These are phyloP conservation scores for Tympanuchus pallidicinctus DNA, from an alignment of 2,113 vertebrate genomes.

Conservation along the genomic window DNA sequence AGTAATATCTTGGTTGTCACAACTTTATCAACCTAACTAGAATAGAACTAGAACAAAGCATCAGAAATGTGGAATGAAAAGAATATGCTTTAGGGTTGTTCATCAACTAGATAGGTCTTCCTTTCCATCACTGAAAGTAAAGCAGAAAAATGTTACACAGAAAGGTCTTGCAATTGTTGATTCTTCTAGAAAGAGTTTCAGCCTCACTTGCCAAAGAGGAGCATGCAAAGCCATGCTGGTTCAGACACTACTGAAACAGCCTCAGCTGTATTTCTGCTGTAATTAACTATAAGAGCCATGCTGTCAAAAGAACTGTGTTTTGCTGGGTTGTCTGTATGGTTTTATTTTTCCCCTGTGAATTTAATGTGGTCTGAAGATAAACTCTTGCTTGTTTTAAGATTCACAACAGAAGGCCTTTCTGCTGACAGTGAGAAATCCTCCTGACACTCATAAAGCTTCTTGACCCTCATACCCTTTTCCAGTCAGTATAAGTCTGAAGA, in stretches of 20 bases:
- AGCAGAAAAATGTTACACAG: not conserved
- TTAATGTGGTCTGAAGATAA: not conserved
- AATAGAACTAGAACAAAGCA: not conserved
- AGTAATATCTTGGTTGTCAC: not conserved
- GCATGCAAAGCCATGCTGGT: accelerated
- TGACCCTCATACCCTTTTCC: not conserved
- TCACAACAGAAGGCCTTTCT: not conserved
- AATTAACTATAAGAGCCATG: not conserved
- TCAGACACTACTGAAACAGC: not conserved
- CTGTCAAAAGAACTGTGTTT: not conserved
- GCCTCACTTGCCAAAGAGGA: not conserved
- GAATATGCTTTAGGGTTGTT: not conserved
- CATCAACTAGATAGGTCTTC: not conserved
- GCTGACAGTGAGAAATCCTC: not conserved
- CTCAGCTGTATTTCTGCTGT: not conserved
- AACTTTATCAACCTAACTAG: not conserved
- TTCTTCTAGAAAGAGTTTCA: not conserved
- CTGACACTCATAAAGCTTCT: not conserved
- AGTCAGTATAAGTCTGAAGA: not conserved
- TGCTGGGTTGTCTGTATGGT: too few relatives aligned
- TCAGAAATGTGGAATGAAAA: not conserved
- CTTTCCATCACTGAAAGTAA: not conserved
- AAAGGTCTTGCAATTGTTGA: not conserved
- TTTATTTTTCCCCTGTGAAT: not conserved
- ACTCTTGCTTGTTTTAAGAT: not conserved